Base-by-base conservation (phyloP, 2,797 vertebrate species). In the Tamandua tetradactyla region DNA sequence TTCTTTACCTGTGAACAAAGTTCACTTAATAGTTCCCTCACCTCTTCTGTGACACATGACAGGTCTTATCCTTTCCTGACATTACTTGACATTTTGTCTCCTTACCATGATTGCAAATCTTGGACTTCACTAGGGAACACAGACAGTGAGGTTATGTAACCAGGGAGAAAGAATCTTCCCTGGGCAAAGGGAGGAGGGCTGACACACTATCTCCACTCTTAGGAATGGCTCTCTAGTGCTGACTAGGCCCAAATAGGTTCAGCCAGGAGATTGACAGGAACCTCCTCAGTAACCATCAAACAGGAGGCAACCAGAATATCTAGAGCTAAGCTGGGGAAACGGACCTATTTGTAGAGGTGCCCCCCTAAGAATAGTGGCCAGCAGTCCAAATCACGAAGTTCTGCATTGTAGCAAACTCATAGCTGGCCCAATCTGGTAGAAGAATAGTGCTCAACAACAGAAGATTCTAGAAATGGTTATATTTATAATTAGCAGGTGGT, bases 211-310 rank as follows among this genome's bases (percentile, higher is more conserved):
- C 91, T 93, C 91, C 95, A 74, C 78, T 90, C 78, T 94, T 83
- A 92, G 95, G 64, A 94, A 92, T 88, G 88, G 71, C 66, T 86
- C 72, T 91, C 93, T 44, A 69, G 93, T 95, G 92, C 92, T 92
- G 62, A 89, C 25, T 47, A 30, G 74, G 78, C 55, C 72, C 32
- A 75, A 55, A 64, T 2, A 72, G 62, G 49, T 66, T 89, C 44
- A 87, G 80, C 76, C 61, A 81, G 0, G 27, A 49, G 78, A 68
- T 47, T 17, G 1, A 20, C 27, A 22, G 71, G 61, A 72, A 49
- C 49, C 49, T 49, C 49, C 12, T 82, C 86, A 59, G 81, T 55
- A 52, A 89, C 80, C 88, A 59, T 87, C 79, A 40, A 80, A 94
- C 69, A 87, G 55, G 76, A 81, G 72, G 55, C 69, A 83, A 76